phyloP scores from a whole-genome alignment of 2,888 invertebrate genomes.

The Galerucella nymphaeae region DNA sequence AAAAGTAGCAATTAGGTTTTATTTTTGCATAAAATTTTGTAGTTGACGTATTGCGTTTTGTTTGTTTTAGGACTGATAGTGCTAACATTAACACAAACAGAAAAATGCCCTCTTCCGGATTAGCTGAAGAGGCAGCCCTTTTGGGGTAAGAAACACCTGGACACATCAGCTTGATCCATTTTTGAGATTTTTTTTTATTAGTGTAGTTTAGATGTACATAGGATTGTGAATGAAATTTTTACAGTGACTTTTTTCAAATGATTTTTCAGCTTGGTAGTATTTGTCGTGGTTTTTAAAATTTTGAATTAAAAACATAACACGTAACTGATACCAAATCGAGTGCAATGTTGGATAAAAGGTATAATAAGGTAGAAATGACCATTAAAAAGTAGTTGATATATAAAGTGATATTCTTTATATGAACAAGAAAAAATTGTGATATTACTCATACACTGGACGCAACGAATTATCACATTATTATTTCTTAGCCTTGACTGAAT shows the following conservation, averaged over 20 bases:
- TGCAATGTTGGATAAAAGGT: not conserved
- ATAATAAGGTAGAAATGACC: too few relatives aligned
- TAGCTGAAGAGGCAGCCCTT: constrained; percentile 87
- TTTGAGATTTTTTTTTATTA: constrained; percentile 11
- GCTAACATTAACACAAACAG: constrained; percentile 62
- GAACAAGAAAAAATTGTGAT: not conserved
- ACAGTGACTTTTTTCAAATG: not conserved
- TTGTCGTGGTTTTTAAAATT: not conserved
- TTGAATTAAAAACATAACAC: too few relatives aligned
- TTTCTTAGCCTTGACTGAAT: not conserved
- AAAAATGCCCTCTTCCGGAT: constrained; percentile 77
- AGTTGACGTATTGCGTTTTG: constrained; percentile 35
- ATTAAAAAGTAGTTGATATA: too few relatives aligned
- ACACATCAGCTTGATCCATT: constrained; percentile 42
- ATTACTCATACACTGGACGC: not conserved
- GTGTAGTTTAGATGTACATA: constrained; percentile 12
- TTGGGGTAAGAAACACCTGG: constrained; percentile 78
- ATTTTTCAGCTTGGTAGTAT: not conserved
- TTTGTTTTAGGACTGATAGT: constrained; percentile 62
- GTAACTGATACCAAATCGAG: not conserved
- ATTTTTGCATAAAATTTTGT: constrained; percentile 24
- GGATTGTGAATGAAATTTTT: not conserved
- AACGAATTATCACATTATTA: not conserved
- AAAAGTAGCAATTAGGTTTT: not conserved
- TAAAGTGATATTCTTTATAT: too few relatives aligned